phyloP scores from a whole-genome alignment of 1,140 invertebrate species.

The Maniola jurtina region DNA sequence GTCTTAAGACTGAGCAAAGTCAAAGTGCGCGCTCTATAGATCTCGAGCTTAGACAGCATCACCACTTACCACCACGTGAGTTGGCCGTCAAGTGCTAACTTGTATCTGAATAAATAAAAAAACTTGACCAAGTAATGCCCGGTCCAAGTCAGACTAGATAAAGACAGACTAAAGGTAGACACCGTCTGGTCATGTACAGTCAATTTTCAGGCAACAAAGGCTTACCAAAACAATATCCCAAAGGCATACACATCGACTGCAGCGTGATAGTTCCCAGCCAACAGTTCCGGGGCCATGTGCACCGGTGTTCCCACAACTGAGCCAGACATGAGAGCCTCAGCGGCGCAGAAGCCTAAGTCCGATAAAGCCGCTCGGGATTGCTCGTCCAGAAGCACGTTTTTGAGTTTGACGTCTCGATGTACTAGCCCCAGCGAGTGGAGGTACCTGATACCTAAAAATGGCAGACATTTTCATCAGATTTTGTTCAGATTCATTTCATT shows the following conservation, averaged over 20 bases:
- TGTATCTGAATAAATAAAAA: no score
- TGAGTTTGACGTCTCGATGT: conserved; percentile 94
- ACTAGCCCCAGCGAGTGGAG: conserved; percentile 93
- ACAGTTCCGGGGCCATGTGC: conserved; percentile 95
- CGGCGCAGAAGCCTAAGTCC: conserved; percentile 95
- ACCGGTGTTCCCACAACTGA: conserved; percentile 93
- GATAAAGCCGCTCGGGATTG: conserved; percentile 90
- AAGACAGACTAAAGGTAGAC: no score
- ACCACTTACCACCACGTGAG: no score
- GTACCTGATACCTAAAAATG: conserved; percentile 85
- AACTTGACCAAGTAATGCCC: no score
- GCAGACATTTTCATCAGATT: background rate
- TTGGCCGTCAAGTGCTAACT: no score
- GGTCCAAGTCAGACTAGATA: no score
- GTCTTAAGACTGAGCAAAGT: no score
- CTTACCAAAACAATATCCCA: conserved; percentile 92
- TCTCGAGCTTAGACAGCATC: no score
- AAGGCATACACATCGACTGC: conserved; percentile 95
- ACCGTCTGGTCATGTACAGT: no score
- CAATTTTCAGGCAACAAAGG: background rate
- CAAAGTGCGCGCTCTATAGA: no score
- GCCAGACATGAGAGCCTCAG: conserved; percentile 94
- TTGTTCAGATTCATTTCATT: background rate
- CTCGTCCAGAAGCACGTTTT: conserved; percentile 91
- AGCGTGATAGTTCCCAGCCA: conserved; percentile 90